Conservation (phyloP, 2,888 invertebrate species). For the Hypomecis punctinalis region DNA sequence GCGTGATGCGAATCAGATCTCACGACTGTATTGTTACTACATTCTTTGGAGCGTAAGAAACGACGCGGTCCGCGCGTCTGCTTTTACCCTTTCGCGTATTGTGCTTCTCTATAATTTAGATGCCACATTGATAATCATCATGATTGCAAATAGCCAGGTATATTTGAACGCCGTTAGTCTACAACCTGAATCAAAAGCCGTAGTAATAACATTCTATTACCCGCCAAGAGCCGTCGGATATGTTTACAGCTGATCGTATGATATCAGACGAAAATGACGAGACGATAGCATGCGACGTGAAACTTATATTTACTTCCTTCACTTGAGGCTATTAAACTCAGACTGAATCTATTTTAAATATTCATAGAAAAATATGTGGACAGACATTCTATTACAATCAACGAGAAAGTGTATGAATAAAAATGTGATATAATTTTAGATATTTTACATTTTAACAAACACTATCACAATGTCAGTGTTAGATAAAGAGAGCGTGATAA, state of each 20-base stretch:
- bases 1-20: conserved; percentile 69
- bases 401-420: conserved; percentile 1
- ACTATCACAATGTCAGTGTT: conserved; percentile 38
- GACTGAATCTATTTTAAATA: conserved; percentile 9
- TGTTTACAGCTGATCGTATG: conserved; percentile 35
- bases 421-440: conserved; percentile 22
- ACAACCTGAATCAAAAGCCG: conserved; percentile 33
- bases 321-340: conserved; percentile 6
- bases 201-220: conserved; percentile 38
- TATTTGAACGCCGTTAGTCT: conserved; percentile 49
- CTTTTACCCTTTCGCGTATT: conserved; percentile 75
- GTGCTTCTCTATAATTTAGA: conserved; percentile 59
- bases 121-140: conserved; percentile 67
- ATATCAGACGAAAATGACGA: conserved; percentile 37
- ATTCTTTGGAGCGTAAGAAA: conserved; percentile 71
- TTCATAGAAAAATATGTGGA: conserved; percentile 1
- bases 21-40: conserved; percentile 79
- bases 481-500: conserved; percentile 51
- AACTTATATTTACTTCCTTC: conserved; percentile 21
- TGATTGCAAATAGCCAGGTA: conserved; percentile 53
- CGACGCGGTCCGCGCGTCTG: conserved; percentile 64
- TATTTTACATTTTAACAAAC: conserved; percentile 33
- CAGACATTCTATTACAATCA: neutral
- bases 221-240: conserved; percentile 29
- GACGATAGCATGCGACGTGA: conserved; percentile 37